Percentiles rank a stretch among this genome's conserved stretches.
These are phyloP conservation scores for Microdon myrmicae DNA, from an alignment of 2,888 invertebrate species.

Conservation along the genomic window DNA sequence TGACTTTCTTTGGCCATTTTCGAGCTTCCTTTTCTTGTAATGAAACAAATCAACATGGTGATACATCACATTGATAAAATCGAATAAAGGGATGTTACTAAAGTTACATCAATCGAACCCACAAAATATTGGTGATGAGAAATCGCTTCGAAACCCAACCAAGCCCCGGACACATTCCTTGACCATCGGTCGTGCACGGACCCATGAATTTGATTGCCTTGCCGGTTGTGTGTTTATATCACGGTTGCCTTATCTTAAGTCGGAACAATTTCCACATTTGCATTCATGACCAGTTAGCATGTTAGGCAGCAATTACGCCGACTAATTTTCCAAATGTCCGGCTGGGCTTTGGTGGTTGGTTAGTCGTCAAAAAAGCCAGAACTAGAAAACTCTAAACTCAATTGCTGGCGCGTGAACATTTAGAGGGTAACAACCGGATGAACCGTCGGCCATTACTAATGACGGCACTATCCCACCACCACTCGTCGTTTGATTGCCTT, in stretches of 20 bases:
- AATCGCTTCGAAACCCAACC: no score
- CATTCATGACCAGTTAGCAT: conserved; percentile 61
- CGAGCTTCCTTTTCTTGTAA: conserved; percentile 17
- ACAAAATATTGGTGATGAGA: no score
- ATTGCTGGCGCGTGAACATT: conserved; percentile 38
- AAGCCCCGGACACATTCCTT: no score
- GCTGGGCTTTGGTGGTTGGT: conserved; percentile 23
- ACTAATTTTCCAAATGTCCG: conserved; percentile 47
- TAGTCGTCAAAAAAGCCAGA: conserved; percentile 31
- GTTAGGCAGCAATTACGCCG: conserved; percentile 62
- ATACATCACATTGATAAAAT: no score
- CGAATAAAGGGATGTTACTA: no score
- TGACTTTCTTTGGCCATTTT: conserved; percentile 2
- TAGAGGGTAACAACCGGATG: conserved; percentile 4
- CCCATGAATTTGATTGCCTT: conserved; percentile 46
- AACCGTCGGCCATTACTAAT: conserved; percentile 11
- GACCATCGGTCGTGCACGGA: conserved; percentile 17
- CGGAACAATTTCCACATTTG: conserved; percentile 65
- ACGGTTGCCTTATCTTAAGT: conserved; percentile 63
- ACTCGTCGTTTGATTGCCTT: conserved; percentile 43
- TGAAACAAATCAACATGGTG: no score
- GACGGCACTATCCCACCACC: conserved; percentile 8
- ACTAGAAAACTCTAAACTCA: conserved; percentile 31
- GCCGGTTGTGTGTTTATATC: conserved; percentile 47
- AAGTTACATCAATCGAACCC: no score